These are phyloP conservation scores for Zaprionus nigranus DNA, from an alignment of 1,140 invertebrate species.

Conservation along the genomic window DNA sequence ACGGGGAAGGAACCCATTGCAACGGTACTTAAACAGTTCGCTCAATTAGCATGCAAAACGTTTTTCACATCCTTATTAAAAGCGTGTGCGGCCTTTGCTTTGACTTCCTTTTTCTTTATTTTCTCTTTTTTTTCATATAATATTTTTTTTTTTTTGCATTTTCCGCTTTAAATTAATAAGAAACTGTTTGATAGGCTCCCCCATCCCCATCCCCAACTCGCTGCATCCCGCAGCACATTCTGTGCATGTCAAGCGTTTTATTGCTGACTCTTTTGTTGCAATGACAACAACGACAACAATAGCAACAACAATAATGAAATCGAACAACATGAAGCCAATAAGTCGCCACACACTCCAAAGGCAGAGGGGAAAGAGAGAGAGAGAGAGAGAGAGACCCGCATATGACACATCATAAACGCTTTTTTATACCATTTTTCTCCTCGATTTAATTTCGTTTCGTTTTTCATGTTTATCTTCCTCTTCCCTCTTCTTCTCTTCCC, in stretches of 20 bases:
- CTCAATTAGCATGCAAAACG: slow-evolving; percentile 76
- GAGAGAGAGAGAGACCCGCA: slow-evolving; percentile 48
- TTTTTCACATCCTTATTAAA: slow-evolving; percentile 82
- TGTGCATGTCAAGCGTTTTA: slow-evolving; percentile 43
- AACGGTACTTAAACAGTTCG: slow-evolving; percentile 58
- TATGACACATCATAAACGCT: slow-evolving; percentile 75
- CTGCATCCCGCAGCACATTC: slow-evolving; percentile 25
- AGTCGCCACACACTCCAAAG: not conserved
- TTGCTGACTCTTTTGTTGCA: slow-evolving; percentile 45
- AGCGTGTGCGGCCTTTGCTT: slow-evolving; percentile 14
- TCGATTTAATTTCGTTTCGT: slow-evolving; percentile 12
- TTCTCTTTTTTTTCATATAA: not conserved
- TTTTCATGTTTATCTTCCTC: slow-evolving; percentile 13
- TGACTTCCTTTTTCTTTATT: slow-evolving; percentile 14
- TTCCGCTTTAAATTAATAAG: slow-evolving; percentile 64
- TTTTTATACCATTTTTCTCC: slow-evolving; percentile 12
- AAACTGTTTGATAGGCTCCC: slow-evolving; percentile 43
- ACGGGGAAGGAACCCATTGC: not conserved
- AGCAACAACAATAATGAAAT: slow-evolving; percentile 11
- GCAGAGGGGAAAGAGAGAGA: not conserved
- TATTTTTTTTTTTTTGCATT: slow-evolving; percentile 38
- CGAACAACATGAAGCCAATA: slow-evolving; percentile 10
- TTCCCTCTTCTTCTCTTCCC: not conserved
- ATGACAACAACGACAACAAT: slow-evolving; percentile 34
- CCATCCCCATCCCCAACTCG: not conserved